These are phyloP conservation scores for Phyllotreta striolata DNA, from an alignment of 2,888 invertebrate genomes.

Conservation along the genomic window DNA sequence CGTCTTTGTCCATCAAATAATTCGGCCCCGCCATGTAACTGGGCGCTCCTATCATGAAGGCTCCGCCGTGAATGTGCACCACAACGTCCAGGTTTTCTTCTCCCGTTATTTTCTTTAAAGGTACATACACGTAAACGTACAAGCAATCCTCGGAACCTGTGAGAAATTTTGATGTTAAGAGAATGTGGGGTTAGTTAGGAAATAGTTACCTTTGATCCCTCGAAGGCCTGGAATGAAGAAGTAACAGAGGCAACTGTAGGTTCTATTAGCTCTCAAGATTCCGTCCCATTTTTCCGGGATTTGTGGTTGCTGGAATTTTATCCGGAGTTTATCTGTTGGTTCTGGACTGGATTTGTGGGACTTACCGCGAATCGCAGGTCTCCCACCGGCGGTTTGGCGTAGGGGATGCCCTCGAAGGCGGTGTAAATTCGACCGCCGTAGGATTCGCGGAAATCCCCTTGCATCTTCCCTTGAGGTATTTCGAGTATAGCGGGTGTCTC, in stretches of 20 bases:
- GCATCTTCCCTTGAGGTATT: conserved; percentile 44
- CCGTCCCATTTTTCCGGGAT: conserved; percentile 50
- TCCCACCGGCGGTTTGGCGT: conserved; percentile 48
- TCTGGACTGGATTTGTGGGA: neutral
- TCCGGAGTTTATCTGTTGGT: neutral
- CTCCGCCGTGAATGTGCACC: conserved; percentile 63
- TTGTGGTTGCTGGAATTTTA: conserved; percentile 46
- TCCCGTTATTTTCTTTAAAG: conserved; percentile 60
- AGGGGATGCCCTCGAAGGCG: conserved; percentile 52
- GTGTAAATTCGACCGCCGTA: conserved; percentile 45
- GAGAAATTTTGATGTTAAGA: neutral
- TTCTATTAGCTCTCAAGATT: conserved; percentile 46
- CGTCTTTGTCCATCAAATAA: conserved; percentile 58
- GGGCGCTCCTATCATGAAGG: conserved; percentile 60
- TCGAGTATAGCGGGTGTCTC: conserved; percentile 12
- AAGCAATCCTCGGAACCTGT: conserved; percentile 74
- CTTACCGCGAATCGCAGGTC: conserved; percentile 49
- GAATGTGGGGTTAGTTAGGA: neutral
- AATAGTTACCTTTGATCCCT: conserved; percentile 65
- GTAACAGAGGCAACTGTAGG: conserved; percentile 50
- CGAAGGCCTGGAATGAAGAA: conserved; percentile 59
- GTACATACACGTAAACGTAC: conserved; percentile 70
- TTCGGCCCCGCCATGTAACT: conserved; percentile 60
- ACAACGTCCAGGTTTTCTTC: conserved; percentile 60
- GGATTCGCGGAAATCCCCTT: conserved; percentile 43